Evolutionary conservation across 2,888 invertebrate species (phyloP), one percentile per base, ranked within the genome.

Genomic region (Thelaira solivaga): DNA sequence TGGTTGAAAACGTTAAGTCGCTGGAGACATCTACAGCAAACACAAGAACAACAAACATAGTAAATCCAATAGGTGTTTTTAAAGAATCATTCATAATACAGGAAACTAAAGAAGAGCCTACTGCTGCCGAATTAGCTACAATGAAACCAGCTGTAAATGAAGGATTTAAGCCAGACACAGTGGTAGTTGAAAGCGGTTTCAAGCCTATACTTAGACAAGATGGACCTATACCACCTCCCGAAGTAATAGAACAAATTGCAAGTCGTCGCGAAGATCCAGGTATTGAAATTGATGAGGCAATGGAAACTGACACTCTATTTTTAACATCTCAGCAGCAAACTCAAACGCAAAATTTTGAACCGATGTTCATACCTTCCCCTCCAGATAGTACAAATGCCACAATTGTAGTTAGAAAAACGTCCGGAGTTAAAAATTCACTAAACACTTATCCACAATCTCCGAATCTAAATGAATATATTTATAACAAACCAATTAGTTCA

Each of bases 111-210:
- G 84, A 85, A 2, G 84, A 85, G 36, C 85, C 87, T 0, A 83
- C 83, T 0, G 80, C 81, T 0, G 77, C 84, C 6, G 83, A 86
- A 53, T 78, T 85, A n/a, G 83, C 84, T 16, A 89, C 90, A 0
- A 86, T 92, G 83, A 88, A 87, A 59, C 91, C 92, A 1, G 94
- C 94, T 0, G 88, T 92, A 0, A 94, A 94, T 82, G 93, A 93
- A 1, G 95, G 95, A 0, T 96, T 96, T 82, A 93, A 94, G 85
- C 95, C 95, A 0, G 93, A 93, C 81, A 93, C 94, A 0, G 93
- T 96, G 4, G 93, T 95, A 0, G 93, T 96, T 11, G 96, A 96
- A 89, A 93, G 94, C 71, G 96, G 96, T 0, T 96, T 96, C 84
- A 94, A 93, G 80, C 96, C 96, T 0, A 95, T 96, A 26, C 55